Evolutionary conservation across 2,797 vertebrate genomes (phyloP).

Genomic region (Coranthus polyacanthus): DNA sequence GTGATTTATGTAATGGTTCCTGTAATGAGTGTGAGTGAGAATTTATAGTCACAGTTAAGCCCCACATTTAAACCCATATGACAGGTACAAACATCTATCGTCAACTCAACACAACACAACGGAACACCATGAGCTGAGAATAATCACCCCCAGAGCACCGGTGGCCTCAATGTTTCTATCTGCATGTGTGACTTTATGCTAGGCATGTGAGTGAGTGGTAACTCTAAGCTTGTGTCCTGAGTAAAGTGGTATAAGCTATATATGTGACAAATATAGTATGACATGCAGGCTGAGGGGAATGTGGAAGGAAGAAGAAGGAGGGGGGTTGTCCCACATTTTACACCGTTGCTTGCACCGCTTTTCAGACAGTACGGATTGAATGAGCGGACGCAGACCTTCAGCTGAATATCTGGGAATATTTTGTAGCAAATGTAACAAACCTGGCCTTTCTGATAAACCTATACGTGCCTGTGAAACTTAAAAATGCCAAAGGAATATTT

Average conservation of each 20-base stretch:
- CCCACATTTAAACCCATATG: conserved; percentile 21
- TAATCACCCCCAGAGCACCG: conserved; percentile 21
- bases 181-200: conserved; percentile 51
- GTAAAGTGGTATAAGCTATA: conserved; percentile 22
- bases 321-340: conserved; percentile 28
- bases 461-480: neutral
- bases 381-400: neutral
- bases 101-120: conserved; percentile 48
- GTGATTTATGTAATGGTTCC: conserved; percentile 33
- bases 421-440: neutral
- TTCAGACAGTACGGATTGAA: conserved; percentile 1
- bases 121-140: conserved; percentile 46
- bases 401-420: neutral
- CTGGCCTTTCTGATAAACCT: neutral
- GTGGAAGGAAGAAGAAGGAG: neutral
- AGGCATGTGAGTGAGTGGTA: conserved; percentile 60
- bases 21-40: conserved; percentile 27
- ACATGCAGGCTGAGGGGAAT: conserved; percentile 7
- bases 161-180: conserved; percentile 27
- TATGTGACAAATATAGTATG: conserved; percentile 52
- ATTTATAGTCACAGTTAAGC: conserved; percentile 35
- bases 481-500: neutral
- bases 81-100: conserved; percentile 33
- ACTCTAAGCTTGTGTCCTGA: conserved; percentile 51
- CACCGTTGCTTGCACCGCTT: neutral